These are phyloP conservation scores for Eupithecia tripunctaria DNA, from an alignment of 2,888 invertebrate genomes.

Conservation along the genomic window DNA sequence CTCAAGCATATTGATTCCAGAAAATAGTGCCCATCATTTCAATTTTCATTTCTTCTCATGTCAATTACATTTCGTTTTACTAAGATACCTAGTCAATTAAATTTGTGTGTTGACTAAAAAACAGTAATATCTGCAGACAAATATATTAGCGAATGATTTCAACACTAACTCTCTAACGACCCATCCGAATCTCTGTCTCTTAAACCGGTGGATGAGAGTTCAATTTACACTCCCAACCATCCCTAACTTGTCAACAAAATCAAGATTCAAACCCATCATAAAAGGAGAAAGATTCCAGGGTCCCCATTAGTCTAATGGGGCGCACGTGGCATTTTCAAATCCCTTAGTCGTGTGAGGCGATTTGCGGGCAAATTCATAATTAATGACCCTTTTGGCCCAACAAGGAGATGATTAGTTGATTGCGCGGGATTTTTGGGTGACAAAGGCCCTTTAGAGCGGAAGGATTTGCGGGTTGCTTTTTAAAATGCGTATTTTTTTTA, in stretches of 20 bases:
- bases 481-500: conserved; percentile 14
- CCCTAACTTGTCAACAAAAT: conserved; percentile 27
- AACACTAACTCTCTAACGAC: neutral
- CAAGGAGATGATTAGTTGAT: conserved; percentile 75
- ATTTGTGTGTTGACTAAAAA: too few relatives aligned
- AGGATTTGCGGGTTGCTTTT: conserved; percentile 25
- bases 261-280: conserved; percentile 44
- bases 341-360: conserved; percentile 80
- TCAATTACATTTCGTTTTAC: too few relatives aligned
- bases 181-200: neutral
- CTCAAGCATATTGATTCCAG: too few relatives aligned
- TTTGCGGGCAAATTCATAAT: conserved; percentile 82
- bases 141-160: neutral
- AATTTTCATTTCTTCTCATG: too few relatives aligned
- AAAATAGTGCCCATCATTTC: too few relatives aligned
- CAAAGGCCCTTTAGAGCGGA: conserved; percentile 28
- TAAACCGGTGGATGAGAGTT: conserved; percentile 3
- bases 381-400: conserved; percentile 74
- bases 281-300: conserved; percentile 67
- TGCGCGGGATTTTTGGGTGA: conserved; percentile 65
- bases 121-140: neutral
- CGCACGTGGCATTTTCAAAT: conserved; percentile 80
- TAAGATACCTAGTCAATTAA: too few relatives aligned
- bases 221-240: neutral
- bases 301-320: conserved; percentile 79